A percentile compares a stretch with the other conserved stretches of the same genome.
Evolutionary conservation across 2,113 vertebrate species (phyloP).

Genomic region (Apeltes quadracus): DNA sequence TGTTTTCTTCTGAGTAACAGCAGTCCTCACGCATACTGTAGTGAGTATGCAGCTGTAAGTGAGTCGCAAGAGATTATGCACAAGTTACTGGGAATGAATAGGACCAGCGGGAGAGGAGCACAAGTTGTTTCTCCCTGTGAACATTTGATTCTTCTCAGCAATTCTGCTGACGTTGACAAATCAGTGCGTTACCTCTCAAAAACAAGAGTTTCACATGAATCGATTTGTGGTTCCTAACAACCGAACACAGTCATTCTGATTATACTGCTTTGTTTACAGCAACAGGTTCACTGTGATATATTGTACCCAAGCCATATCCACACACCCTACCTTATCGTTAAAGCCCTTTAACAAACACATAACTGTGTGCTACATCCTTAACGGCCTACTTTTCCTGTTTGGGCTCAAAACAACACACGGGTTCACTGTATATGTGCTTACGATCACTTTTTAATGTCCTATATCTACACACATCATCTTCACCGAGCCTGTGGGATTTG

Average conservation of each 20-base stretch:
- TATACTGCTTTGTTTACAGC: conserved; percentile 32
- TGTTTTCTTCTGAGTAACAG: conserved; percentile 23
- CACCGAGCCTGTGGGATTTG: conserved; percentile 14
- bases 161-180: conserved; percentile 8
- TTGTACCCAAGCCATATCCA: conserved; percentile 23
- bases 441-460: conserved; percentile 12
- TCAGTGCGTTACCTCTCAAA: conserved; percentile 36
- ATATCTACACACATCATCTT: conserved; percentile 26
- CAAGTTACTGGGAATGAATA: conserved; percentile 37
- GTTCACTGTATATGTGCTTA: conserved; percentile 50
- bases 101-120: conserved; percentile 11
- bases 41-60: conserved; percentile 31
- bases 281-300: conserved; percentile 32
- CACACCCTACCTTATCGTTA: conserved; percentile 15
- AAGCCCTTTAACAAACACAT: conserved; percentile 63
- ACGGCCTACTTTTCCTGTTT: conserved; percentile 41
- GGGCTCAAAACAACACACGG: conserved; percentile 39
- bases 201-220: conserved; percentile 23
- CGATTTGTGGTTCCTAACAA: conserved; percentile 21
- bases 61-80: conserved; percentile 62
- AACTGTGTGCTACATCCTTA: conserved; percentile 58
- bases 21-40: conserved; percentile 2
- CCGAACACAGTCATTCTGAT: conserved; percentile 38
- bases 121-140: conserved; percentile 9
- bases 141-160: conserved; percentile 14